These are phyloP conservation scores for Bergia sp. DNA, from an alignment of 92 coral and sea anemone genomes.

Conservation along the genomic window DNA sequence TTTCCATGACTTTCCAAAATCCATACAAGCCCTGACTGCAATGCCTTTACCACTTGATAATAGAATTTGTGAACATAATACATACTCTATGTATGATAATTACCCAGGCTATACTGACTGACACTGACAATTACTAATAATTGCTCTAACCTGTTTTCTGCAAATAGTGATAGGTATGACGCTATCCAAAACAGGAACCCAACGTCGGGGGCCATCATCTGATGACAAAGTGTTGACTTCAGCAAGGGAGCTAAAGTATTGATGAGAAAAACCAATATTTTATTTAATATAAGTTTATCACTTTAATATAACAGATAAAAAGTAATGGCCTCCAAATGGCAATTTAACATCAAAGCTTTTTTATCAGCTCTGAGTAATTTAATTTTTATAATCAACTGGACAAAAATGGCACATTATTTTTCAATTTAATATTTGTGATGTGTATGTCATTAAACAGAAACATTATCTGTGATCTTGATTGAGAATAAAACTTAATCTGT, in stretches of 20 bases:
- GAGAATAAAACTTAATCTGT: too few species aligned
- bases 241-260: slow-evolving; percentile 74
- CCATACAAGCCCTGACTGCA: too few species aligned
- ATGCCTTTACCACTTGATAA: too few species aligned
- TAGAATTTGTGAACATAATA: too few species aligned
- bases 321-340: neutral
- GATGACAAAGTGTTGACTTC: slow-evolving; percentile 93
- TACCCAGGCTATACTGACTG: too few species aligned
- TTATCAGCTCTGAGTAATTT: neutral
- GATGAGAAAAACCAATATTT: neutral
- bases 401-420: too few species aligned
- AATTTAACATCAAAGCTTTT: too few species aligned
- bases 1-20: too few species aligned
- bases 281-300: neutral
- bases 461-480: too few species aligned
- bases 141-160: slow-evolving; percentile 77
- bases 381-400: neutral
- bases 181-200: slow-evolving; percentile 94
- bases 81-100: too few species aligned
- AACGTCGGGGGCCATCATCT: slow-evolving; percentile 85
- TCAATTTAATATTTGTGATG: too few species aligned
- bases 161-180: slow-evolving; percentile 84
- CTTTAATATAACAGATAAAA: neutral
- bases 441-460: too few species aligned
- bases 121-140: slow-evolving; percentile 58